Conservation (phyloP, 2,888 invertebrate genomes). For the Spisula subtruncata region DNA sequence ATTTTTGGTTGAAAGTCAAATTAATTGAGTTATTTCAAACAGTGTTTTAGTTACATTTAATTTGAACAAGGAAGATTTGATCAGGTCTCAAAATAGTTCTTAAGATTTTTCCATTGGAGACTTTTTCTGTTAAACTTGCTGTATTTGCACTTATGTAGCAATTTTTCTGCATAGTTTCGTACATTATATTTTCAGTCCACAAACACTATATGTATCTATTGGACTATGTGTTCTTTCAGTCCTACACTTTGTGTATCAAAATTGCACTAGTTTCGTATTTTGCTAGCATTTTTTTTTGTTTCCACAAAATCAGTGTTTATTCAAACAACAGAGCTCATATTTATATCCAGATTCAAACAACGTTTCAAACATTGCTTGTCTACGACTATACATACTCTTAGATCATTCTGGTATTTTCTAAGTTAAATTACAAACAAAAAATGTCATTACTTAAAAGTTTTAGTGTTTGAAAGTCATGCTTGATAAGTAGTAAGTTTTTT, state of each 20-base stretch:
- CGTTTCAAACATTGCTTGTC: too few species aligned
- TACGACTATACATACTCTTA: too few species aligned
- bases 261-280: too few species aligned
- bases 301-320: too few species aligned
- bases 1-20: background rate
- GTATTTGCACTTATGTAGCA: background rate
- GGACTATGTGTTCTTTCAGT: background rate
- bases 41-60: conserved; percentile 3
- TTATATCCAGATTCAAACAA: too few species aligned
- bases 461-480: too few species aligned
- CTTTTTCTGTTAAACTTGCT: background rate
- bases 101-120: background rate
- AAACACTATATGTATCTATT: background rate
- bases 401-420: too few species aligned
- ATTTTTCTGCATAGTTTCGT: background rate
- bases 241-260: background rate
- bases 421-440: too few species aligned
- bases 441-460: too few species aligned
- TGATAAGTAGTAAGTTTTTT: too few species aligned
- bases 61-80: conserved; percentile 18
- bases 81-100: background rate
- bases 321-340: too few species aligned
- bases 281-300: too few species aligned
- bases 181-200: background rate
- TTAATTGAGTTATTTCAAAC: background rate